A percentile compares a stretch with the other conserved stretches of the same genome.
These are phyloP conservation scores for Sympetrum striolatum DNA, from an alignment of 2,888 invertebrate genomes.

Conservation along the genomic window DNA sequence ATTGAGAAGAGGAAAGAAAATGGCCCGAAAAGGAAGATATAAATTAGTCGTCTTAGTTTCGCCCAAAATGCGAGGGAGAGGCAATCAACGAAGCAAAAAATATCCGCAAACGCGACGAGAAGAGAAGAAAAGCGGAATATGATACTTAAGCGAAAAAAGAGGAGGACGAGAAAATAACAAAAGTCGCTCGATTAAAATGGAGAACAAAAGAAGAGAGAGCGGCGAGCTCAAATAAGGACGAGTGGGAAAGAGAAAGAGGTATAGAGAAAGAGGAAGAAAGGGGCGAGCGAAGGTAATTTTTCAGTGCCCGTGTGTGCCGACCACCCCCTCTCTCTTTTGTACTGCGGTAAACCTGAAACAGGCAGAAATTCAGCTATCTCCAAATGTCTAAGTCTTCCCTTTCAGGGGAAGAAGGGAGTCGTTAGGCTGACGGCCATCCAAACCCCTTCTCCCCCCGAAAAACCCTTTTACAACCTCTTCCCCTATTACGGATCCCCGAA, in stretches of 20 bases:
- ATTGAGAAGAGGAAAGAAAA: too few species aligned
- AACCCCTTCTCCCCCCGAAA: not conserved
- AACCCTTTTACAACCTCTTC: not conserved
- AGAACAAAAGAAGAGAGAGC: not conserved
- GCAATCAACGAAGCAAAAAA: too few species aligned
- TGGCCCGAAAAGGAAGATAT: too few species aligned
- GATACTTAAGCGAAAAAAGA: not conserved
- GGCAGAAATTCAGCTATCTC: slow-evolving; percentile 13
- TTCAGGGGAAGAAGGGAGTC: not conserved
- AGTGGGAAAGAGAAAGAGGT: not conserved
- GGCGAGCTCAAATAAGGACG: not conserved
- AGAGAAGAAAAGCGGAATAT: not conserved
- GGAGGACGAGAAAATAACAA: not conserved
- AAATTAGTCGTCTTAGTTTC: too few species aligned
- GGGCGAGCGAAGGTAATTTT: not conserved
- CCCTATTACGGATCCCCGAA: not conserved
- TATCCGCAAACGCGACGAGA: too few species aligned
- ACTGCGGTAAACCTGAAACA: slow-evolving; percentile 32
- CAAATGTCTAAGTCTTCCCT: slow-evolving; percentile 34
- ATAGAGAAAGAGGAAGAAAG: not conserved
- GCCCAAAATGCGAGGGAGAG: too few species aligned
- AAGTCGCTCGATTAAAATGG: not conserved
- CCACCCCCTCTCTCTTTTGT: slow-evolving; percentile 3
- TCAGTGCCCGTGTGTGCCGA: not conserved
- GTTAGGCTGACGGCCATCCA: not conserved